phyloP scores from a whole-genome alignment of 2,888 invertebrate genomes.

The Drosophila aldrichi region DNA sequence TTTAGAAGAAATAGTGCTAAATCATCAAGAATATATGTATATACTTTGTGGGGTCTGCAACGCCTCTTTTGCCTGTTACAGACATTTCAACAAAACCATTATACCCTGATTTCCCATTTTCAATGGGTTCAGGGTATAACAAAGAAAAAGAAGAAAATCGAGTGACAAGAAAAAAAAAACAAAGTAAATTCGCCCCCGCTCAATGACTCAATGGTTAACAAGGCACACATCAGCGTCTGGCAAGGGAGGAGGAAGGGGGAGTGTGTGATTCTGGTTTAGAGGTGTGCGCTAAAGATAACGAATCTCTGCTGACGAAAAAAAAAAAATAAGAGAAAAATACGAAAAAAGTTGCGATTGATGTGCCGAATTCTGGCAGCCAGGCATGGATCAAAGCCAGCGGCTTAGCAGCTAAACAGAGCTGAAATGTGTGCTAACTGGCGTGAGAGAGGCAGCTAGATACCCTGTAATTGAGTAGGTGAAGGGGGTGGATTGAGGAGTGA shows the following conservation, averaged over 20 bases:
- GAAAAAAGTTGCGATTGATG: conserved; percentile 53
- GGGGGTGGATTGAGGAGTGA: neutral
- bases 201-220: conserved; percentile 25
- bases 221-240: neutral
- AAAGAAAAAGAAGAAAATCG: too few species aligned
- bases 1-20: too few species aligned
- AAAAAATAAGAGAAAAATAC: too few species aligned
- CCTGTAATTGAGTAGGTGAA: neutral
- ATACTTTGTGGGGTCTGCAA: too few species aligned
- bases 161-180: conserved; percentile 21
- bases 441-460: neutral
- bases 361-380: conserved; percentile 32
- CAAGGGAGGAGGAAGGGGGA: neutral
- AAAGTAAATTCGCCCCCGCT: conserved; percentile 2
- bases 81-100: too few species aligned
- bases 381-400: conserved; percentile 20
- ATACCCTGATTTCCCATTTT: too few species aligned
- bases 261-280: neutral
- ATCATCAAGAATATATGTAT: too few species aligned
- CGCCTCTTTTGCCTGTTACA: too few species aligned
- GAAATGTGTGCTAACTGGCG: neutral
- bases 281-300: conserved; percentile 62
- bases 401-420: conserved; percentile 19
- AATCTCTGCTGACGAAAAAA: conserved; percentile 37
- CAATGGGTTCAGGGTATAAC: too few species aligned